Conservation (phyloP, 2,113 vertebrate genomes). For the Grammomys surdaster region DNA sequence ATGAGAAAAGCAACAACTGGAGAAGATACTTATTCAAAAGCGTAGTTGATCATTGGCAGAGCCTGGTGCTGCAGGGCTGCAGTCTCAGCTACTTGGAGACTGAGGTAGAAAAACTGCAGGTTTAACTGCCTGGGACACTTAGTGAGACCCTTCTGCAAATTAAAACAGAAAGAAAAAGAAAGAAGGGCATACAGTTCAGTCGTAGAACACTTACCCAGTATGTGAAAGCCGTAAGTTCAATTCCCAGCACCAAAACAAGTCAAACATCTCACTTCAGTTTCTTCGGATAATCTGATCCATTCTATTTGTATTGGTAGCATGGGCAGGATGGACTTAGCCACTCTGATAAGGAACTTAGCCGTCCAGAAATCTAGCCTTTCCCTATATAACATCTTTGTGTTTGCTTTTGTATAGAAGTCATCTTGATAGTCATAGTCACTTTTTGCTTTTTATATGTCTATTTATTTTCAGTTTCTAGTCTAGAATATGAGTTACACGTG, state of each 20-base stretch:
- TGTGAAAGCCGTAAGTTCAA: not conserved
- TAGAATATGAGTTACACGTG: not conserved
- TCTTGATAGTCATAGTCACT: not conserved
- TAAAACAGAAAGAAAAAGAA: not conserved
- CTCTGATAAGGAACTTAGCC: not conserved
- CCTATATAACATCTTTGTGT: not conserved
- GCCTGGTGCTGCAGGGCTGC: not conserved
- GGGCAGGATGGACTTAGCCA: not conserved
- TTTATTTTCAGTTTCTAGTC: not conserved
- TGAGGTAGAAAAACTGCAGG: not conserved
- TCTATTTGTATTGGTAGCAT: not conserved
- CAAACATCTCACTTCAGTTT: not conserved
- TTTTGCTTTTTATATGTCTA: not conserved
- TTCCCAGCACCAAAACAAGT: not conserved
- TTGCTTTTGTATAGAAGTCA: not conserved
- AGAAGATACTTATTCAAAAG: not conserved
- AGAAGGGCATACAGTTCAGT: not conserved
- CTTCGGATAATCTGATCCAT: not conserved
- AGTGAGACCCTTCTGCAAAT: not conserved
- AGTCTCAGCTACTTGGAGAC: not conserved
- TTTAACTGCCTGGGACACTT: not conserved
- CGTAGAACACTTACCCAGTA: not conserved
- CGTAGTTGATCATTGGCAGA: not conserved
- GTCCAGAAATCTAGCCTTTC: not conserved
- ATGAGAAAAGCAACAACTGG: constrained; percentile 31